Evolutionary conservation across 2,113 vertebrate genomes (phyloP), one percentile per base, ranked within the genome.

Genomic region (Malurus alboscapulatus): DNA sequence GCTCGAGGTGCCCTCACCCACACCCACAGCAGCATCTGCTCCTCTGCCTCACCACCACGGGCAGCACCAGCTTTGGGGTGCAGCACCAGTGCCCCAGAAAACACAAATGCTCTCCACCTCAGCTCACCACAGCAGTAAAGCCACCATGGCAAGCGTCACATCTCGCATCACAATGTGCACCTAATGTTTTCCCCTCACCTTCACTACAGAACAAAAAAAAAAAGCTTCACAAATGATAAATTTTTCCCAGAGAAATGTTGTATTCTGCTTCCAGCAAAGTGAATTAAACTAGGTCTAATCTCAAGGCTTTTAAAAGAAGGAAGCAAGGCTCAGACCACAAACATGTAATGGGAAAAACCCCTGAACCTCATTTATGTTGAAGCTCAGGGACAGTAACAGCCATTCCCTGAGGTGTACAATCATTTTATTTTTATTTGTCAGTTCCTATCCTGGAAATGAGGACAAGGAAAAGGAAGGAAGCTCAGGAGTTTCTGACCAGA

Each of bases 281-380:
- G 42, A 91, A 87, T 53, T 71, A 42, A 91, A 44, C 8, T 4
- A 66, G 12, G 44, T 38, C 77, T 72, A 54, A 80, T 36, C 34
- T 29, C 40, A 69, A 76, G 32, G 36, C 44, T 74, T 90, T 79
- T 55, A 69, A 53, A 89, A 76, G 24, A 34, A 87, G 91, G 29
- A 62, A 84, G 29, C 15, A 84, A 84, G 9, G 7, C 13, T 30
- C 34, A 50, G 26, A 77, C 55, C n/a, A 73, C 38, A 69, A 66
- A 79, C 8, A 22, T 1, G 13, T 75, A 79, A 62, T 48, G 4
- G 22, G 8, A 17, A 86, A 85, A 92, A 16, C 0, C 20, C 55
- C 47, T 27, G 42, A 58, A 84, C 6, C 3, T 75, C 38, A 62
- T 14, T 72, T 55, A 32, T 50, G 29, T 50, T 66, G 59, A 48